Conservation (phyloP, 2,888 invertebrate genomes). For the Gisinianus flammeolus region DNA sequence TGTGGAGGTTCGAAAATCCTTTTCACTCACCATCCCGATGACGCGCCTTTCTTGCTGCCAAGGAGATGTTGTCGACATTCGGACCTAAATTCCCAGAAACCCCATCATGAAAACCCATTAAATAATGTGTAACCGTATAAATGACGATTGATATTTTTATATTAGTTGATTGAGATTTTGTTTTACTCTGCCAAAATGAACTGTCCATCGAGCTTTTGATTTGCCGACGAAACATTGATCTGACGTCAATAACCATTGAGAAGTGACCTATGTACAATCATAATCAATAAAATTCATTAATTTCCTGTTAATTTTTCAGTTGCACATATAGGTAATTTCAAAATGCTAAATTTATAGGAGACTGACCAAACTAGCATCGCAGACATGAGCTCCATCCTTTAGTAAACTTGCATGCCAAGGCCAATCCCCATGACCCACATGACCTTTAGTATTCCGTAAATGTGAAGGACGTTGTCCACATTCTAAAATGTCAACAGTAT, state of each 20-base stretch:
- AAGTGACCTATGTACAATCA: conserved; percentile 65
- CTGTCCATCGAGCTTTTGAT: conserved; percentile 57
- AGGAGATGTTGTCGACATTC: conserved; percentile 79
- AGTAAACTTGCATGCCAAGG: conserved; percentile 89
- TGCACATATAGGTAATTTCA: too few species aligned
- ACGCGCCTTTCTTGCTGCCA: conserved; percentile 78
- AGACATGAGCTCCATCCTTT: conserved; percentile 83
- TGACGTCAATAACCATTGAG: conserved; percentile 84
- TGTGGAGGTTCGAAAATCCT: too few species aligned
- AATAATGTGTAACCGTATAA: too few species aligned
- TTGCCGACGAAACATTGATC: conserved; percentile 81
- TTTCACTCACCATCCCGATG: conserved; percentile 76
- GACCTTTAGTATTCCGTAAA: conserved; percentile 64
- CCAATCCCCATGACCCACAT: conserved; percentile 65
- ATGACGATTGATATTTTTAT: too few species aligned
- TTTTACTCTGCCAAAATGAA: conserved; percentile 54
- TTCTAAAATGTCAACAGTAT: conserved; percentile 62
- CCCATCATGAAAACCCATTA: too few species aligned
- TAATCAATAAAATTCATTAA: too few species aligned
- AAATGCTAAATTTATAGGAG: too few species aligned
- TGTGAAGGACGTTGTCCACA: conserved; percentile 72
- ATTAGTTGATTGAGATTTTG: too few species aligned
- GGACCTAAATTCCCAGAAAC: too few species aligned
- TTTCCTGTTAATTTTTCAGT: too few species aligned
- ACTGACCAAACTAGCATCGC: conserved; percentile 79